Percentiles rank a stretch among this genome's conserved stretches.
Conservation (phyloP, 2,113 vertebrate species). For the Sitta europaea region DNA sequence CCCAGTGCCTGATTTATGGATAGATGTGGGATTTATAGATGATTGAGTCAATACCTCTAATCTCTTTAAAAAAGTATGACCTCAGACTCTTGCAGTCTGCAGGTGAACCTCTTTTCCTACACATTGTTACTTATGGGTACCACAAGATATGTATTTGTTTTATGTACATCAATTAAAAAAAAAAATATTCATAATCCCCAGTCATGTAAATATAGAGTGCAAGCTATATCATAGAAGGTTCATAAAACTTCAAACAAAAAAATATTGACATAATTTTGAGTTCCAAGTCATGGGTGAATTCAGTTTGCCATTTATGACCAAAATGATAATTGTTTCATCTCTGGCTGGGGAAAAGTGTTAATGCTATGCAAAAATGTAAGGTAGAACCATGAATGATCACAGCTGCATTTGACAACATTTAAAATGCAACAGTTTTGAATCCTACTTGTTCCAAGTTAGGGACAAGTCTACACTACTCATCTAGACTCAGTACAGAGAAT, state of each 20-base stretch:
- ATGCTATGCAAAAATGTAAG: background rate
- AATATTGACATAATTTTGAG: background rate
- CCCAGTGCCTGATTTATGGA: background rate
- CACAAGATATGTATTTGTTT: background rate
- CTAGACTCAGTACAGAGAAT: background rate
- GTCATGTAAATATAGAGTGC: background rate
- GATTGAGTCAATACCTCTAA: background rate
- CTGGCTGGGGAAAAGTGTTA: background rate
- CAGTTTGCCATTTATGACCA: background rate
- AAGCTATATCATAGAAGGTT: background rate
- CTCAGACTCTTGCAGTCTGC: background rate
- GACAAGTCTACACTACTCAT: background rate
- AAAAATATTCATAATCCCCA: background rate
- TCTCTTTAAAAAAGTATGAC: background rate
- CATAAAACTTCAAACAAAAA: background rate
- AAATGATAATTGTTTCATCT: background rate
- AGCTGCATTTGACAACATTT: background rate
- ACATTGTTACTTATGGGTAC: background rate
- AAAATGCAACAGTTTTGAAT: background rate
- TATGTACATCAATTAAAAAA: background rate
- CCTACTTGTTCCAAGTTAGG: background rate
- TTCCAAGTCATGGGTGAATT: background rate
- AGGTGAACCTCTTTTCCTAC: background rate
- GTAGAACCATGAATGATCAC: background rate
- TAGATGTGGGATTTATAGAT: background rate